Evolutionary conservation across 2,888 invertebrate genomes (phyloP).

Genomic region (Drosophila melanocephala): DNA sequence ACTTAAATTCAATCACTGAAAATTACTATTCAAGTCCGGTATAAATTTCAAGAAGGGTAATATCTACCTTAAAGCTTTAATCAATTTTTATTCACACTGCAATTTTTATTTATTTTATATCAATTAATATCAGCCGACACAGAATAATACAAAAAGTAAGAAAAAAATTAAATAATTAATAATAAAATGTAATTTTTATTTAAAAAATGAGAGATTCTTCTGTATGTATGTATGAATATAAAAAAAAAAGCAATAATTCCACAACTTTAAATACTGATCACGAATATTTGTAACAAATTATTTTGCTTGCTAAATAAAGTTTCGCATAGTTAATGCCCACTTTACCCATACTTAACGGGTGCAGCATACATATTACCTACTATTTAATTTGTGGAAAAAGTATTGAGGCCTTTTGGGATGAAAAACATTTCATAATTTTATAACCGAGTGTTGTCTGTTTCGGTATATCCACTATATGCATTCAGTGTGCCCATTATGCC

Average conservation of each 20-base stretch:
- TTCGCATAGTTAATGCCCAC: background rate
- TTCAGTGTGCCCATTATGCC: background rate
- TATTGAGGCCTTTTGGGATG: background rate
- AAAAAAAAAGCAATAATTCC: background rate
- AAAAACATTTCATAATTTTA: background rate
- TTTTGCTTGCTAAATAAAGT: background rate
- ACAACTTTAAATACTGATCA: background rate
- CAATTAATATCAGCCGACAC: background rate
- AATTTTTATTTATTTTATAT: background rate
- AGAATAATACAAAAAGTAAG: background rate
- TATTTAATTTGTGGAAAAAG: background rate
- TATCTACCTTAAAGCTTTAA: background rate
- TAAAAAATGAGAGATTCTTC: background rate
- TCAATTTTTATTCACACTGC: background rate
- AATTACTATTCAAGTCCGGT: background rate
- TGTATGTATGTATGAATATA: background rate
- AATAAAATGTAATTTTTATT: background rate
- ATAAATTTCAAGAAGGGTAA: background rate
- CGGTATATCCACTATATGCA: background rate
- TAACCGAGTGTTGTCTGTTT: background rate
- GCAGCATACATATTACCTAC: background rate
- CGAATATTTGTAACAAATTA: background rate
- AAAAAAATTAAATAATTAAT: background rate
- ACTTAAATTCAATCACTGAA: slow-evolving; percentile 1
- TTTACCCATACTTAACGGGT: background rate